Conservation (phyloP, 2,797 vertebrate species). For the Paramormyrops hopkinsi region DNA sequence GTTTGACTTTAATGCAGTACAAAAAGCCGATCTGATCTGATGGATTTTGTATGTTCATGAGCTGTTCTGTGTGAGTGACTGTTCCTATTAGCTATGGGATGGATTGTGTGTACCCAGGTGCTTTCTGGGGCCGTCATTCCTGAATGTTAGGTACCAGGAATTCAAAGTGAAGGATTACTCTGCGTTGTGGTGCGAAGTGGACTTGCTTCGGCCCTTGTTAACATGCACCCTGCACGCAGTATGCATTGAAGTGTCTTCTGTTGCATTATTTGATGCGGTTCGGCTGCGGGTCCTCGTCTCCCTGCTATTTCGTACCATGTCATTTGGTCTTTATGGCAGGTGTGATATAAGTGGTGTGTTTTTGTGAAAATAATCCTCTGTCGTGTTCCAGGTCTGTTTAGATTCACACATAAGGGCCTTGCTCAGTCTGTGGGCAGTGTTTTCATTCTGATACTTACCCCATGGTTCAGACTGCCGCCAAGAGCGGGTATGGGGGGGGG, state of each 20-base stretch:
- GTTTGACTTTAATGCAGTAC: not conserved
- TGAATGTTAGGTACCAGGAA: not conserved
- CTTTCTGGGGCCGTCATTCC: not conserved
- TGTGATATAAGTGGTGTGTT: not conserved
- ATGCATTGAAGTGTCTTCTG: not conserved
- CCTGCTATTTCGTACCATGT: not conserved
- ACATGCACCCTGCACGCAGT: not conserved
- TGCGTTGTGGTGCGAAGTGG: not conserved
- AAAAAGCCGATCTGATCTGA: not conserved
- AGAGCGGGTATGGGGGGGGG: not conserved
- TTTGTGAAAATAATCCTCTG: not conserved
- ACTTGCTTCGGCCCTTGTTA: not conserved
- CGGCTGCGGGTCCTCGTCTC: not conserved
- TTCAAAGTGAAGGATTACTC: not conserved
- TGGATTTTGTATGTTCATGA: not conserved
- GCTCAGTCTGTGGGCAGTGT: not conserved
- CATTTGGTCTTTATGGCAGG: not conserved
- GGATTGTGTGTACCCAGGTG: not conserved
- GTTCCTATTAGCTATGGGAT: not conserved
- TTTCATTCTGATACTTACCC: not conserved
- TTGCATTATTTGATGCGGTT: not conserved
- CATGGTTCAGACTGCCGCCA: not conserved
- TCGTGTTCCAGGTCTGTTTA: not conserved
- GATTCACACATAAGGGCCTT: not conserved
- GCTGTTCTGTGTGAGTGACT: not conserved